Percentiles rank a stretch among this genome's conserved stretches.
Evolutionary conservation across 2,888 invertebrate species (phyloP).

Genomic region (Diarsia mendica): DNA sequence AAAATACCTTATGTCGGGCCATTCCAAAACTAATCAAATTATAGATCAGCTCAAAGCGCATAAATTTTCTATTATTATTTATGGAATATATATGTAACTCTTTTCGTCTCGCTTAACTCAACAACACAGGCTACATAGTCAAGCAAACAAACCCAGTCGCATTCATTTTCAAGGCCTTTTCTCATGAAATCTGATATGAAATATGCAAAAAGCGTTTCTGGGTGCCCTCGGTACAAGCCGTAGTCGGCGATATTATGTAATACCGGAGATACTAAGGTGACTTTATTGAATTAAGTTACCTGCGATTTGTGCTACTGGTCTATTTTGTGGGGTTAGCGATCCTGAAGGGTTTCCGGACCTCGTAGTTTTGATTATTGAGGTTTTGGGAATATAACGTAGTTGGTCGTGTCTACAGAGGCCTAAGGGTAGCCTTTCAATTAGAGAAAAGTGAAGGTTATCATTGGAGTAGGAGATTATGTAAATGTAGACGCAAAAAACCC

Average conservation of each 20-base stretch:
- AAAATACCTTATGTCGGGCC: not conserved
- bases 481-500: not conserved
- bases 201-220: constrained; percentile 75
- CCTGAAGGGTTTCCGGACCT: constrained; percentile 17
- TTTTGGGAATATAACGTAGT: not conserved
- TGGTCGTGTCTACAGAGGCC: not conserved
- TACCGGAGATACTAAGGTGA: constrained; percentile 52
- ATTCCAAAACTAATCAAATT: not conserved
- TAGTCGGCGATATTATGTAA: constrained; percentile 57
- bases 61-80: constrained; percentile 44
- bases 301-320: constrained; percentile 50
- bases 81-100: constrained; percentile 49
- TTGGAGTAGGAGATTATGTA: not conserved
- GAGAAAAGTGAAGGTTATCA: not conserved
- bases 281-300: constrained; percentile 69
- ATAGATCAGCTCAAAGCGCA: not conserved
- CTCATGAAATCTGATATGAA: constrained; percentile 72
- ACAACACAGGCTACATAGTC: constrained; percentile 38
- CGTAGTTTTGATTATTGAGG: constrained; percentile 7
- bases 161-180: constrained; percentile 63
- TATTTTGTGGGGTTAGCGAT: constrained; percentile 29
- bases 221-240: constrained; percentile 54
- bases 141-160: constrained; percentile 60
- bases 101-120: constrained; percentile 17
- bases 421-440: not conserved